phyloP scores from a whole-genome alignment of 2,888 invertebrate species.

The Rhorus exstirpatorius region DNA sequence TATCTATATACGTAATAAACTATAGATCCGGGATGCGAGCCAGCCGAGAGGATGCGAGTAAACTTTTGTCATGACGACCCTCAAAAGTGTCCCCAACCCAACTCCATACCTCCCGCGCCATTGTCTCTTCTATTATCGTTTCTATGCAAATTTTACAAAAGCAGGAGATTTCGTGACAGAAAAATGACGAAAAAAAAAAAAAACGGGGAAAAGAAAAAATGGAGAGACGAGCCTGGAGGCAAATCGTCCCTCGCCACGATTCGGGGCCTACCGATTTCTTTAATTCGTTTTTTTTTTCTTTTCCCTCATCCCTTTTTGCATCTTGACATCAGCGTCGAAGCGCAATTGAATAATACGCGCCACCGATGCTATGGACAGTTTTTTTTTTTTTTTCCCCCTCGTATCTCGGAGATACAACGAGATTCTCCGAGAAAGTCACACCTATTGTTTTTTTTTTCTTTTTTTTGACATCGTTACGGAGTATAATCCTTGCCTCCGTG shows the following conservation, averaged over 20 bases:
- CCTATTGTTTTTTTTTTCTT: conserved; percentile 40
- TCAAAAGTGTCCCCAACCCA: too few relatives aligned
- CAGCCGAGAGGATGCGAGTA: conserved; percentile 55
- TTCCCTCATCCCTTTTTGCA: conserved; percentile 16
- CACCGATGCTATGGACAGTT: not conserved
- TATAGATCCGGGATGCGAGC: conserved; percentile 75
- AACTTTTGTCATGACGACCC: conserved; percentile 30
- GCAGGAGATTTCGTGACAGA: conserved; percentile 75
- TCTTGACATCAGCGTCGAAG: not conserved
- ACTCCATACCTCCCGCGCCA: conserved; percentile 50
- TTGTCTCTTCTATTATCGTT: conserved; percentile 65
- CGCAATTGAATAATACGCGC: conserved; percentile 8
- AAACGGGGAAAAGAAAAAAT: not conserved
- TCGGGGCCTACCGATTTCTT: conserved; percentile 59
- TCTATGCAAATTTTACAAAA: conserved; percentile 78
- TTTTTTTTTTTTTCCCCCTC: not conserved
- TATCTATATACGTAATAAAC: conserved; percentile 84
- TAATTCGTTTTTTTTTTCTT: conserved; percentile 2
- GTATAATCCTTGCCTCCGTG: not conserved
- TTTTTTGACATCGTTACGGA: conserved; percentile 28
- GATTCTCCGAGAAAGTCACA: conserved; percentile 66
- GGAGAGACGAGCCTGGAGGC: conserved; percentile 70
- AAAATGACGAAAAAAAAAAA: too few relatives aligned
- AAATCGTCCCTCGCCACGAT: conserved; percentile 45
- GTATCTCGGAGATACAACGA: not conserved